A percentile compares a stretch with the other conserved stretches of the same genome.
These are phyloP conservation scores for Intellagama lesueurii DNA, from an alignment of 2,797 vertebrate genomes.

Conservation along the genomic window DNA sequence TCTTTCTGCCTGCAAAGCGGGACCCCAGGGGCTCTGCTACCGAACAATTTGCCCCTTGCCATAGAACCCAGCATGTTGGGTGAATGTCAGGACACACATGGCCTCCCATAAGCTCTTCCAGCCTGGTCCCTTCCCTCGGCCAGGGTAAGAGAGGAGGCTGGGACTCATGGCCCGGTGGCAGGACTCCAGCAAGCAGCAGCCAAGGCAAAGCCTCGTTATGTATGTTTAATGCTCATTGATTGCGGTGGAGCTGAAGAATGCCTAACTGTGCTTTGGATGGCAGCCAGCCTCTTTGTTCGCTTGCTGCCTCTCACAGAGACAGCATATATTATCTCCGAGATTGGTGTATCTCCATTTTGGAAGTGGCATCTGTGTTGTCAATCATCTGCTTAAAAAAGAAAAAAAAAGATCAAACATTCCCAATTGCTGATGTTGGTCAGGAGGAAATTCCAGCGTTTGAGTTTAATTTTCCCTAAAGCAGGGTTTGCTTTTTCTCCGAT, in stretches of 20 bases:
- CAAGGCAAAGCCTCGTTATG: too few relatives aligned
- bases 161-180: too few relatives aligned
- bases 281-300: neutral
- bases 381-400: neutral
- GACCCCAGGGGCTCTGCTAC: neutral
- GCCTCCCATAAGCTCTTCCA: neutral
- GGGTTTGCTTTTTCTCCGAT: neutral
- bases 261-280: neutral
- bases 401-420: neutral
- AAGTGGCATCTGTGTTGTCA: neutral
- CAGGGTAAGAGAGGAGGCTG: neutral
- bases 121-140: too few relatives aligned
- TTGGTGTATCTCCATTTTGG: neutral
- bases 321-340: neutral
- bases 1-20: neutral
- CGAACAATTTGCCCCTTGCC: too few relatives aligned
- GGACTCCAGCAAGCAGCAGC: neutral
- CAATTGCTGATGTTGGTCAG: neutral
- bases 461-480: constrained; percentile 13
- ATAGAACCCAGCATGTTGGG: neutral
- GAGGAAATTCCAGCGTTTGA: constrained; percentile 12
- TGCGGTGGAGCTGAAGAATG: neutral
- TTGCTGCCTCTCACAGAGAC: neutral
- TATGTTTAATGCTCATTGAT: neutral
- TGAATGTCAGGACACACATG: too few relatives aligned